These are phyloP conservation scores for Probaryconus sp. DNA, from an alignment of 1,140 invertebrate genomes.

Conservation along the genomic window DNA sequence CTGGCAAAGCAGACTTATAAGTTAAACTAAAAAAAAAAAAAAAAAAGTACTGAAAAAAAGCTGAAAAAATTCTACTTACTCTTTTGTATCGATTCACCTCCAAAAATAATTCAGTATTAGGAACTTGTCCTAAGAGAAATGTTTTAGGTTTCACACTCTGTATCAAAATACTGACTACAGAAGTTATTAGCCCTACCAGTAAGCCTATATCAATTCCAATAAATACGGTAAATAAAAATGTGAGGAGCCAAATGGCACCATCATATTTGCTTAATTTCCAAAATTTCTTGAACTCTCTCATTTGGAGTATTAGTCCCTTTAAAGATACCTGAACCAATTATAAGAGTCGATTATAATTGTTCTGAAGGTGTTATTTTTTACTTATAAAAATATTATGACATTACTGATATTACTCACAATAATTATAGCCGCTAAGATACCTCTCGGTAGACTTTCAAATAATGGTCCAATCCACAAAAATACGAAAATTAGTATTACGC, in stretches of 20 bases:
- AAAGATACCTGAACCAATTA: constrained; percentile 80
- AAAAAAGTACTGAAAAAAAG: too few species aligned
- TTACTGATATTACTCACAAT: constrained; percentile 69
- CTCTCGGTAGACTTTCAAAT: constrained; percentile 82
- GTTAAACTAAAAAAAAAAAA: too few species aligned
- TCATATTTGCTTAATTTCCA: constrained; percentile 86
- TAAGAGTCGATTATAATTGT: too few species aligned
- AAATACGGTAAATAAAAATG: constrained; percentile 83
- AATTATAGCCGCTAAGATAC: constrained; percentile 73
- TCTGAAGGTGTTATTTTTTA: too few species aligned
- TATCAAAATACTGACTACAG: constrained; percentile 81
- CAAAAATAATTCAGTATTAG: constrained; percentile 83
- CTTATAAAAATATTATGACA: not conserved
- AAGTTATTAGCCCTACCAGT: constrained; percentile 82
- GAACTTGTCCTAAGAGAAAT: constrained; percentile 80
- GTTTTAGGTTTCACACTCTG: constrained; percentile 78
- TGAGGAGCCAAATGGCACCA: constrained; percentile 85
- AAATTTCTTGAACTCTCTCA: constrained; percentile 81
- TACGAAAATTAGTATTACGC: constrained; percentile 80
- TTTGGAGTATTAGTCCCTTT: constrained; percentile 86
- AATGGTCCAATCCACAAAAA: constrained; percentile 83
- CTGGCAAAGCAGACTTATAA: too few species aligned
- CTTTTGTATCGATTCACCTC: constrained; percentile 80
- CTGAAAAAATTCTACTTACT: constrained; percentile 76
- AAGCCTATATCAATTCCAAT: constrained; percentile 89